Evolutionary conservation across 2,797 vertebrate species (phyloP).

Genomic region (Pelodytes ibericus): DNA sequence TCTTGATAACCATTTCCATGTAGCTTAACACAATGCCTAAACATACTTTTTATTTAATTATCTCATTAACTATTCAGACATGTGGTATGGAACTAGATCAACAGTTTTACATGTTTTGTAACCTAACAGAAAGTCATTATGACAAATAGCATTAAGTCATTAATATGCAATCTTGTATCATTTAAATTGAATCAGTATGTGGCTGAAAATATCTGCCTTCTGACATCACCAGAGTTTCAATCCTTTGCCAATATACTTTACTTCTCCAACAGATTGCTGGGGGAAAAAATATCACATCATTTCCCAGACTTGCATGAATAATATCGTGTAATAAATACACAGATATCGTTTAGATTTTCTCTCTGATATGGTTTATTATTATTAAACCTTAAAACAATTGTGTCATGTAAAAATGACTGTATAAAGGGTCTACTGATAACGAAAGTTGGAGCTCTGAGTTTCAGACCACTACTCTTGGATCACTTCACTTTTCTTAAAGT

Average conservation of each 20-base stretch:
- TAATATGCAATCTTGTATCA: conserved; percentile 58
- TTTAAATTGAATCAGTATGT: conserved; percentile 62
- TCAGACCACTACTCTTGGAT: too few species aligned
- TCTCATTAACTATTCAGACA: neutral
- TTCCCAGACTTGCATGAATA: conserved; percentile 61
- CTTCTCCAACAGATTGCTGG: conserved; percentile 72
- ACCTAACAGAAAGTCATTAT: conserved; percentile 34
- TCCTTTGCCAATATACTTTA: conserved; percentile 69
- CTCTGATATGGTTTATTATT: too few species aligned
- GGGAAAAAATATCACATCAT: conserved; percentile 55
- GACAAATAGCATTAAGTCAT: conserved; percentile 49
- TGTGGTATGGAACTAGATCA: conserved; percentile 4
- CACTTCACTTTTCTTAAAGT: too few species aligned
- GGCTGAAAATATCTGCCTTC: conserved; percentile 64
- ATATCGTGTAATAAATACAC: conserved; percentile 60
- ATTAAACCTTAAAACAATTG: too few species aligned
- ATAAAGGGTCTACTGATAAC: too few species aligned
- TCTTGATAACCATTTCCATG: too few species aligned
- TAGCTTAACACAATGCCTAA: neutral
- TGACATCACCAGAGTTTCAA: conserved; percentile 63
- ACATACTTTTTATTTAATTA: neutral
- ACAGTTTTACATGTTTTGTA: conserved; percentile 20
- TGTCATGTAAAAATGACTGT: too few species aligned
- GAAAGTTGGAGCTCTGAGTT: too few species aligned
- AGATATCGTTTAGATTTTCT: conserved; percentile 38